Evolutionary conservation across 2,888 invertebrate species (phyloP).

Genomic region (Cryptosula pallasiana): DNA sequence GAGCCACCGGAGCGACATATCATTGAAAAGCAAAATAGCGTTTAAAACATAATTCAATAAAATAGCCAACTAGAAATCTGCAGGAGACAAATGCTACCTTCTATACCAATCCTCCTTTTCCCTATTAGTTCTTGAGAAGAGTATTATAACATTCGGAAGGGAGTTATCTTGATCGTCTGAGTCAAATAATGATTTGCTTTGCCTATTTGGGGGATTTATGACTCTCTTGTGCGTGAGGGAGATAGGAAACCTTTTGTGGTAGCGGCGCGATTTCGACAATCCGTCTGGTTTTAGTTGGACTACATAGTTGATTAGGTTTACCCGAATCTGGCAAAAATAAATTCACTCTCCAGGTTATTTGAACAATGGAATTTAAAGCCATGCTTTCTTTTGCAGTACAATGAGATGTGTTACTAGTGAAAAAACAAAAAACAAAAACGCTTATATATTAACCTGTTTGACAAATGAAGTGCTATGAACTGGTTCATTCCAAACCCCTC

Average conservation of each 20-base stretch:
- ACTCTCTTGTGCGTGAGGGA: conserved; percentile 61
- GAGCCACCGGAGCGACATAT: too few relatives aligned
- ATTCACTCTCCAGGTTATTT: too few relatives aligned
- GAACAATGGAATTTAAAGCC: too few relatives aligned
- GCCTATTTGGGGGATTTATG: too few relatives aligned
- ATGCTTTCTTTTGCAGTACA: too few relatives aligned
- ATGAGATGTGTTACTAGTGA: too few relatives aligned
- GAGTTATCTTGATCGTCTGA: too few relatives aligned
- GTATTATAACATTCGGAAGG: conserved; percentile 26
- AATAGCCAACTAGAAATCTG: too few relatives aligned
- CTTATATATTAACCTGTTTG: conserved; percentile 64
- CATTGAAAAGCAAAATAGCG: too few relatives aligned
- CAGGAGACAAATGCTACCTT: conserved; percentile 30
- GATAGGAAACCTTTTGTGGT: conserved; percentile 92
- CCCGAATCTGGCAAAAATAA: conserved; percentile 62
- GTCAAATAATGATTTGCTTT: too few relatives aligned
- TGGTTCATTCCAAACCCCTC: conserved; percentile 81
- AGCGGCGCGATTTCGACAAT: conserved; percentile 60
- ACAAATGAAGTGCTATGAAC: conserved; percentile 68
- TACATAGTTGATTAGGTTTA: conserved; percentile 39
- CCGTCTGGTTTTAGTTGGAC: conserved; percentile 45
- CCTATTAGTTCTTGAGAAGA: conserved; percentile 75
- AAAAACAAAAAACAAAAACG: too few relatives aligned
- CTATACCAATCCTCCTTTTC: conserved; percentile 86
- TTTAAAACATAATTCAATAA: too few relatives aligned